A percentile compares a stretch with the other conserved stretches of the same genome.
Conservation (phyloP, 2,888 invertebrate genomes). For the Synanthedon tipuliformis region DNA sequence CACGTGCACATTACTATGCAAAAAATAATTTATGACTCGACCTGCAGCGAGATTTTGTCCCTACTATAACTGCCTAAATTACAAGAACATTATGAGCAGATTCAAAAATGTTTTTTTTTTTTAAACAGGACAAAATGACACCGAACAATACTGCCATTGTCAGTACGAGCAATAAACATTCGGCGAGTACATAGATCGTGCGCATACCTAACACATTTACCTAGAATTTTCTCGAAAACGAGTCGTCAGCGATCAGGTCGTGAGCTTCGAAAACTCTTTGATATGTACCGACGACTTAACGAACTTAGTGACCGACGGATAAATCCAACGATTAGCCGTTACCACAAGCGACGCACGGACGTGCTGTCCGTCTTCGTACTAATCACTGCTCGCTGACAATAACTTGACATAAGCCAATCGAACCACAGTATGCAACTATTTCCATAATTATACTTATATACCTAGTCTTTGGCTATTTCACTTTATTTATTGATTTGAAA, state of each 20-base stretch:
- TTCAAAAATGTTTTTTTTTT: too few species aligned
- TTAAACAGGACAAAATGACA: too few species aligned
- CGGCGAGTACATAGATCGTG: slow-evolving; percentile 40
- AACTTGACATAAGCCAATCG: background rate
- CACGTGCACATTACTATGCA: too few species aligned
- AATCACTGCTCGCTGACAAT: slow-evolving; percentile 20
- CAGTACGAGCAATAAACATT: slow-evolving; percentile 6
- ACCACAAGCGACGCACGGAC: slow-evolving; percentile 21
- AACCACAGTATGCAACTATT: background rate
- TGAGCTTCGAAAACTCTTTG: slow-evolving; percentile 51
- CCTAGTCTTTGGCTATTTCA: too few species aligned
- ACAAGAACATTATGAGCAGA: too few species aligned
- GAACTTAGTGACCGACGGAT: slow-evolving; percentile 37
- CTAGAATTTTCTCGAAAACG: slow-evolving; percentile 52
- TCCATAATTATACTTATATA: too few species aligned
- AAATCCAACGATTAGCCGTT: slow-evolving; percentile 22
- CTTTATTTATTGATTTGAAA: background rate
- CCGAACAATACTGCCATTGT: too few species aligned
- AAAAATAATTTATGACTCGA: too few species aligned
- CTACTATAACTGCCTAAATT: too few species aligned
- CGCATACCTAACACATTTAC: slow-evolving; percentile 30
- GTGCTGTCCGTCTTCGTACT: slow-evolving; percentile 29
- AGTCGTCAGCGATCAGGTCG: slow-evolving; percentile 49
- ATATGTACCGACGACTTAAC: slow-evolving; percentile 49
- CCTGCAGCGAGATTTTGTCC: too few species aligned